Conservation (phyloP, 1,140 invertebrate genomes). For the Latrodectus geometricus region DNA sequence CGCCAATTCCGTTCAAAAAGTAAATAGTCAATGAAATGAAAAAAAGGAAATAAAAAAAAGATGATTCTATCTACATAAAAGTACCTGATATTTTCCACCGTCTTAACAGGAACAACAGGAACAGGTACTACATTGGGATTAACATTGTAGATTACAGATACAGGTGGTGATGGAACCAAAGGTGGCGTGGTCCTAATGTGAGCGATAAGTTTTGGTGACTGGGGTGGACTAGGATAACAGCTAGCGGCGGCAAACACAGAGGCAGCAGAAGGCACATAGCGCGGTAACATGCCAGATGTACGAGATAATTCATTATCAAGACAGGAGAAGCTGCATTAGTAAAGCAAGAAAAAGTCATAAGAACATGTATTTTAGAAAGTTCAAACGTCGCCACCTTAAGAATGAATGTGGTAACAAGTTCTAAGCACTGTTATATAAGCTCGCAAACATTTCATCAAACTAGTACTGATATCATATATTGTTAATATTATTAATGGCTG, state of each 20-base stretch:
- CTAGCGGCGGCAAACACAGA: neutral
- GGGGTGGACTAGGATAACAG: neutral
- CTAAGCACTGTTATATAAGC: too few species aligned
- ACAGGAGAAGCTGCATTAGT: constrained; percentile 21
- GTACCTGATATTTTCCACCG: too few species aligned
- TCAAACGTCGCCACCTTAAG: too few species aligned
- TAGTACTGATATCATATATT: too few species aligned
- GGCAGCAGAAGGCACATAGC: neutral
- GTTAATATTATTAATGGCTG: too few species aligned
- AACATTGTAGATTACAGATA: neutral
- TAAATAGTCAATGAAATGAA: too few species aligned
- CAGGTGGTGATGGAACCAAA: neutral
- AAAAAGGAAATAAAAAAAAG: too few species aligned
- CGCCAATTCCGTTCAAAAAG: too few species aligned
- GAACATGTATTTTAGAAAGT: neutral
- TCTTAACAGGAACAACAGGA: neutral
- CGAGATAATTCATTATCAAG: constrained; percentile 27
- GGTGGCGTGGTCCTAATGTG: neutral
- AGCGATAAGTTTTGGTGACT: neutral
- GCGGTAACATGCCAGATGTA: constrained; percentile 25
- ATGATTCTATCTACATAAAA: too few species aligned
- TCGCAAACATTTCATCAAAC: too few species aligned
- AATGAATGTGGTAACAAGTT: too few species aligned
- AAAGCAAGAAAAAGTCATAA: constrained; percentile 2
- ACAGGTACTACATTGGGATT: neutral